phyloP scores from a whole-genome alignment of 2,113 vertebrate species.

The Archocentrus centrarchus region DNA sequence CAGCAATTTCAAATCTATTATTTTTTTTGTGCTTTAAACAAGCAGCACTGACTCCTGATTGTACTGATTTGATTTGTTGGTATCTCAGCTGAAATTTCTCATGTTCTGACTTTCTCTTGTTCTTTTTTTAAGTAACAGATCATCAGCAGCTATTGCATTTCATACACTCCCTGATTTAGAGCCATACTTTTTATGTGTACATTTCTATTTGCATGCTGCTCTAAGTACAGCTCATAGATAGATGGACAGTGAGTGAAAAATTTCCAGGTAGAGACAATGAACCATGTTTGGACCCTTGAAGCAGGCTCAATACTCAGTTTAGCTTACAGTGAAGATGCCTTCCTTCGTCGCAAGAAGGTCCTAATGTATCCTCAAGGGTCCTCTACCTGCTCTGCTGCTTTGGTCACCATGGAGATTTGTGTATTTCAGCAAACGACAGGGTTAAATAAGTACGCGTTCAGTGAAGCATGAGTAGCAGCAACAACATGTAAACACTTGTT shows the following conservation, averaged over 20 bases:
- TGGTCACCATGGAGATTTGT: conserved; percentile 73
- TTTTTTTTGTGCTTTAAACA: not conserved
- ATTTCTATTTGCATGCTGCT: not conserved
- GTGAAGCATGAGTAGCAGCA: conserved; percentile 51
- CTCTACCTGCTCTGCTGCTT: conserved; percentile 63
- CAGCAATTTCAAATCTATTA: not conserved
- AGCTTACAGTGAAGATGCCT: conserved; percentile 58
- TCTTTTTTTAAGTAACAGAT: not conserved
- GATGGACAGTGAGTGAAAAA: not conserved
- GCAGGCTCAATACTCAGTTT: conserved; percentile 42
- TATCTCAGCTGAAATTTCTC: not conserved
- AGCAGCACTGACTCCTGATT: not conserved
- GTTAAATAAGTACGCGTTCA: conserved; percentile 70
- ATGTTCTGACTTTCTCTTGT: not conserved
- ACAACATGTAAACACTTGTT: conserved; percentile 74
- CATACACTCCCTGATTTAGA: not conserved
- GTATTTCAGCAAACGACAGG: conserved; percentile 64
- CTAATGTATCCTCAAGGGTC: conserved; percentile 77
- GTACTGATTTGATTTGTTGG: conserved; percentile 6
- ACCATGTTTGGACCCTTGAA: conserved; percentile 39
- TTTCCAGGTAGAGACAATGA: conserved; percentile 21
- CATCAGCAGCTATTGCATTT: not conserved
- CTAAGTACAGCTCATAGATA: not conserved
- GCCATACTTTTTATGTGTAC: not conserved
- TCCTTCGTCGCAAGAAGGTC: conserved; percentile 58